Evolutionary conservation across 2,888 invertebrate species (phyloP).

Genomic region (Chirona hameri): DNA sequence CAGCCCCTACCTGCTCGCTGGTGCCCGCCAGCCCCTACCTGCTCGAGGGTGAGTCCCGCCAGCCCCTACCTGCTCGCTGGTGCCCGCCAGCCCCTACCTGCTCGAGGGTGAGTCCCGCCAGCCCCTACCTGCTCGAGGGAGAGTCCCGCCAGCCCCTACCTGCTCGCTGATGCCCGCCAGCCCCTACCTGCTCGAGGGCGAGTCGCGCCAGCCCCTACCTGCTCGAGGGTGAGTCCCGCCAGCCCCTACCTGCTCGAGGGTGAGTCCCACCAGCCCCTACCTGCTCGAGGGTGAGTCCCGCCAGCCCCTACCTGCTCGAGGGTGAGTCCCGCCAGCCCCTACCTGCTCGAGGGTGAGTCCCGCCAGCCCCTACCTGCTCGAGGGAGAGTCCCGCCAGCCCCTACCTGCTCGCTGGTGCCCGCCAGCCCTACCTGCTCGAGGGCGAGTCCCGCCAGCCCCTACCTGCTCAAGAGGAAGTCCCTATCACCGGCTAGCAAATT

Average conservation of each 20-base stretch:
- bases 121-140: neutral
- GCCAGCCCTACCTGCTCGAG: too few species aligned
- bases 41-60: too few species aligned
- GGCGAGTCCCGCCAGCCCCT: too few species aligned
- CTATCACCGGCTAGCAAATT: too few species aligned
- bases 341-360: conserved; percentile 51
- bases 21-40: too few species aligned
- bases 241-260: too few species aligned
- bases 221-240: conserved; percentile 51
- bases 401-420: conserved; percentile 63
- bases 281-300: too few species aligned
- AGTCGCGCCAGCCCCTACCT: conserved; percentile 81
- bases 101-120: conserved; percentile 30
- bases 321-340: conserved; percentile 55
- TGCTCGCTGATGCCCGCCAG: conserved; percentile 52
- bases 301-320: too few species aligned
- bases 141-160: conserved; percentile 59
- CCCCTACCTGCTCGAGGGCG: too few species aligned
- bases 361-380: conserved; percentile 77
- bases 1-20: conserved; percentile 77
- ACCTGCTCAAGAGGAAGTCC: too few species aligned
- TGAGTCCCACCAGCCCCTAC: too few species aligned
- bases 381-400: conserved; percentile 62
- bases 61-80: neutral
- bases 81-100: conserved; percentile 28